Conservation (phyloP, 2,888 invertebrate genomes). For the Plagiodera versicolora region DNA sequence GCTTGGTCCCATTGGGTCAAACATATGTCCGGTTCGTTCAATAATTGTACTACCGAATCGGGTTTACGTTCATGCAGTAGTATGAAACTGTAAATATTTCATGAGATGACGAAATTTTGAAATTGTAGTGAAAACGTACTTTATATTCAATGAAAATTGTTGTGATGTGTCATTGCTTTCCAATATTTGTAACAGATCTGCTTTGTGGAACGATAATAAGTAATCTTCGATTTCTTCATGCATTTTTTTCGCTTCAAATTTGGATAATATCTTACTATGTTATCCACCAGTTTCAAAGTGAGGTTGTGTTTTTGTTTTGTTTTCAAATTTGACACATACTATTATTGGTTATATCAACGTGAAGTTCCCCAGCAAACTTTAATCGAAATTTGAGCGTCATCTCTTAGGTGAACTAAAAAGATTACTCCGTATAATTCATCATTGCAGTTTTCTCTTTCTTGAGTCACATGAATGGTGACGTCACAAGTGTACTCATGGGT, state of each 20-base stretch:
- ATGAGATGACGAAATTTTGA: not conserved
- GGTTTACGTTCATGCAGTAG: slow-evolving; percentile 70
- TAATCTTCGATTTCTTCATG: slow-evolving; percentile 48
- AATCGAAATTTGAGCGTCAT: no score
- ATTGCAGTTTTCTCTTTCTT: no score
- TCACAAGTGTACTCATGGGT: no score
- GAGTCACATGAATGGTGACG: no score
- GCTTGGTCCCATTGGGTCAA: slow-evolving; percentile 67
- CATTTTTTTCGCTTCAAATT: not conserved
- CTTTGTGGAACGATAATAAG: slow-evolving; percentile 62
- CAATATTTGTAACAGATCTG: slow-evolving; percentile 66
- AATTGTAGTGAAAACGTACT: slow-evolving; percentile 57
- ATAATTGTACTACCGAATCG: slow-evolving; percentile 67
- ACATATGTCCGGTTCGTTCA: slow-evolving; percentile 65
- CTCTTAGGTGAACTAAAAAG: no score
- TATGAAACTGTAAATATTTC: slow-evolving; percentile 62
- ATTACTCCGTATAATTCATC: no score
- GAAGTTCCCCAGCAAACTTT: no score
- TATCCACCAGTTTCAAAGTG: not conserved
- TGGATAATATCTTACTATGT: not conserved
- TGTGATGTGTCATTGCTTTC: slow-evolving; percentile 61
- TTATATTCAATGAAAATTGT: slow-evolving; percentile 68
- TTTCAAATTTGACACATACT: not conserved
- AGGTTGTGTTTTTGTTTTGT: not conserved
- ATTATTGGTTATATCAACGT: no score